A percentile compares a stretch with the other conserved stretches of the same genome.
Conservation (phyloP, 2,888 invertebrate genomes). For the Pteria penguin region DNA sequence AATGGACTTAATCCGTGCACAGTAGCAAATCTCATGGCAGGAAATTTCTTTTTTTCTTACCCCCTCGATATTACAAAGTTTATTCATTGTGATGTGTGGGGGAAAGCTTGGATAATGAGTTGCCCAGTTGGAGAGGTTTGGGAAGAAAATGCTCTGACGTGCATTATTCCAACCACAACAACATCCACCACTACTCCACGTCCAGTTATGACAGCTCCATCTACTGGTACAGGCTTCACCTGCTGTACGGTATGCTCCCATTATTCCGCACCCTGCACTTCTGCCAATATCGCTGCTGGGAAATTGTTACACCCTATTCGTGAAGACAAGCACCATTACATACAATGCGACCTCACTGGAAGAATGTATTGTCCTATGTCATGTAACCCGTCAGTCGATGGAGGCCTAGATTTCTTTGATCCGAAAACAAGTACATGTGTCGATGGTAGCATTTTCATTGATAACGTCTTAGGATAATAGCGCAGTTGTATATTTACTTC, state of each 20-base stretch:
- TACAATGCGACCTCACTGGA: slow-evolving; percentile 62
- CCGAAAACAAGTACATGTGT: slow-evolving; percentile 75
- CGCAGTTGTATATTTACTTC: too few species aligned
- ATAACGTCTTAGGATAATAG: not conserved
- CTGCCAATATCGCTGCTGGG: slow-evolving; percentile 35
- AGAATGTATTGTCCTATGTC: slow-evolving; percentile 45
- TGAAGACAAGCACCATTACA: slow-evolving; percentile 54
- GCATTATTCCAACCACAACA: slow-evolving; percentile 37
- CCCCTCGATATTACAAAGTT: slow-evolving; percentile 49
- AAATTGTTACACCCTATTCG: slow-evolving; percentile 50
- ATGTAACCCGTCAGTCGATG: slow-evolving; percentile 4
- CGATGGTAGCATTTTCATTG: slow-evolving; percentile 57
- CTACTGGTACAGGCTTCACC: slow-evolving; percentile 13
- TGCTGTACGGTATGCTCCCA: slow-evolving; percentile 20
- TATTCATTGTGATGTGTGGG: slow-evolving; percentile 66
- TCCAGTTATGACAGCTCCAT: not conserved
- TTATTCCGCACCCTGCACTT: slow-evolving; percentile 48
- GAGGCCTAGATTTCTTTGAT: slow-evolving; percentile 57
- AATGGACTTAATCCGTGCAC: slow-evolving; percentile 52
- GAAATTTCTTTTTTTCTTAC: slow-evolving; percentile 55
- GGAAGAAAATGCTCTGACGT: slow-evolving; percentile 58
- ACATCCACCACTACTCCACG: slow-evolving; percentile 14
- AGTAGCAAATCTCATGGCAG: slow-evolving; percentile 47
- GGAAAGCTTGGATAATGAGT: slow-evolving; percentile 54
- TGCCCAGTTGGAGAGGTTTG: slow-evolving; percentile 57